Evolutionary conservation across 2,113 vertebrate species (phyloP), one percentile per base, ranked within the genome.

Genomic region (Pseudopipra pipra): DNA sequence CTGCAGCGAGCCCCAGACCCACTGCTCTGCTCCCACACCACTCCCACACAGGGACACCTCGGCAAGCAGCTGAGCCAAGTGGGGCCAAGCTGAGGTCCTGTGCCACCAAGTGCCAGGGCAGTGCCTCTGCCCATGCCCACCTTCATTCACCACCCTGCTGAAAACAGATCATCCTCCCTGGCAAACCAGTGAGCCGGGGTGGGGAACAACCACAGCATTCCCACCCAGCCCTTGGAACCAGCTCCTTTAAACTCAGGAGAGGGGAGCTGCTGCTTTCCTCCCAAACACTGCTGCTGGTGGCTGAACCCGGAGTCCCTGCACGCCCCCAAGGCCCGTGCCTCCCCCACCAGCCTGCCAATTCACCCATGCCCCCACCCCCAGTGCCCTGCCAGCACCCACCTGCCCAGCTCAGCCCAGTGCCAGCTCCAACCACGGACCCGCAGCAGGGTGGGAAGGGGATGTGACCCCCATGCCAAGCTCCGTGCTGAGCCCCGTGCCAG

Each of bases 61-160:
- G 0, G 28, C 66, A 44, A 49, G 7, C 0, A 4, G 47, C 66
- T 58, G 62, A 81, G 51, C 39, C 1, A 4, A 24, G 47, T 8
- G 11, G 33, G 35, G 47, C 49, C 4, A 9, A 41, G 43, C 61
- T 25, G 58, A 62, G 51, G 39, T 62, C 46, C 27, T 2, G 13
- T 8, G 14, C 28, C 71, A 56, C 81, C 11, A 1, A 72, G 33
- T 9, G 85, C 70, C 86, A 52, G 55, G 65, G 70, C 90, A 18
- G 68, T 2, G 8, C 68, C 54, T 79, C 58, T 91, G 56, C 85
- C 52, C 4, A 0, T 65, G 44, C 76, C 67, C 47, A 9, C 41
- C 76, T 71, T 35, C 2, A 0, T 55, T 70, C 44, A 4, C 65
- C 0, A 0, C 28, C 27, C 17, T 1, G 0, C 39, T 3, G 30